Base-by-base conservation (phyloP, 1,140 invertebrate genomes). In the Nasonia vitripennis region DNA sequence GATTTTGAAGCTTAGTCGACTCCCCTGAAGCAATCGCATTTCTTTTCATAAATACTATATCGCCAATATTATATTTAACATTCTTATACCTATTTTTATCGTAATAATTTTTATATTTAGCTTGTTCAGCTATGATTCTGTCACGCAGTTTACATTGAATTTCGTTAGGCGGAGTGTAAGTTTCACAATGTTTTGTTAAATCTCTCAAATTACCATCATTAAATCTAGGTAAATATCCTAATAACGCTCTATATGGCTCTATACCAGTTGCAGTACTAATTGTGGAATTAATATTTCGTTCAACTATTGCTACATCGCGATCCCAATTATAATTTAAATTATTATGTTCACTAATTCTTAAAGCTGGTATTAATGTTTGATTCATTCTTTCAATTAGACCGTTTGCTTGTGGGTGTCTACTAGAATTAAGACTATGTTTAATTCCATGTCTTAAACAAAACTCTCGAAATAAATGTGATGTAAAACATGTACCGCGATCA, bases 401-500 rank as follows among this genome's bases (percentile, higher is more conserved):
- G 45, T 85, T 87, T 0, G 73, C 83, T 75, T 80, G 55, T 62
- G n/a, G 73, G 27, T 11, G 11, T 12, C 27, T 74, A 48, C 73
- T 81, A 4, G 23, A 45, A n/a, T 77, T 86, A 73, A 86, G 71
- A 20, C 9, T 34, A 10, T 77, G 86, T 20, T 71, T 37, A 17
- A 87, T 87, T 4, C 84, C 87, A 62, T 84, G 75, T 71, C 20
- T 80, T 2, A 81, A 27, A 51, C 88, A 88, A 82, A 88, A 89
- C 55, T 87, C 74, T 68, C 87, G 77, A 67, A 91, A 90, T 27
- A 78, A 20, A 11, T 89, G 87, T 0, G 88, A 86, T 0, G 89
- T 90, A 86, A 91, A 92, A 5, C 87, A 67, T 34, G 86, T 88
- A 31, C 91, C 91, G 71, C 88, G 68, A 74, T 92, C 92, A 0